Base-by-base conservation (phyloP, 2,888 invertebrate species). In the Apoda limacodes region DNA sequence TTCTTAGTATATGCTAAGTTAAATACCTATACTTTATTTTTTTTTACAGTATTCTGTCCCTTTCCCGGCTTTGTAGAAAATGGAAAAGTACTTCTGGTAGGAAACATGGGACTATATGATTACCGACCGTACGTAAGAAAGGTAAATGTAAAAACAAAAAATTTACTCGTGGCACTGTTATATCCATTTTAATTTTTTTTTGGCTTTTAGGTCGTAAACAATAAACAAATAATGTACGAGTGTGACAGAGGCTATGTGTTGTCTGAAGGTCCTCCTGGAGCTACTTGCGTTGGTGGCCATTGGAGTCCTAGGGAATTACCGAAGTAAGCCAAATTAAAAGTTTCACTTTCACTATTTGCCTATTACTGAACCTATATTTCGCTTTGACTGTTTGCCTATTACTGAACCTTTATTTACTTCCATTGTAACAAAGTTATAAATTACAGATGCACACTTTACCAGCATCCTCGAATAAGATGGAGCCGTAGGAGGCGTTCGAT, bases 101-200 rank as follows among this genome's bases (percentile, higher is more conserved):
- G 96, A 3, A 95, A 95, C 60, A 96, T 96, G 93, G 97, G 97
- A 0, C 82, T 95, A 21, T 98, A 97, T 62, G 95, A 96, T 62
- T 98, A 98, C 60, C 82, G 95, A 30, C 92, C 93, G 0, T 98
- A 98, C 60, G 96, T 98, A 0, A 88, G 88, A 51, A 94, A 92
- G 82, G 92, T 92, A 45, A 74, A 29, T 4, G 11, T 13, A 13
- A 27, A 27, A n/a, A n/a, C n/a, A n/a, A n/a, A 26, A 27, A 29
- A 17, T 1, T n/a, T 13, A 17, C 9, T 9, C 22, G n/a, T 9
- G 9, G 19, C 9, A 19, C 19, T 19, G 9, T 9, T 7, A 9
- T 7, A 7, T 7, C 6, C 6, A 7, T 5, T 19, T 19, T 19
- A 7, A 9, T 19, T 19, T 19, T 19, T 19, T 9, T 19, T 19